Evolutionary conservation across 2,797 vertebrate genomes (phyloP).

Genomic region (Podargus strigoides): DNA sequence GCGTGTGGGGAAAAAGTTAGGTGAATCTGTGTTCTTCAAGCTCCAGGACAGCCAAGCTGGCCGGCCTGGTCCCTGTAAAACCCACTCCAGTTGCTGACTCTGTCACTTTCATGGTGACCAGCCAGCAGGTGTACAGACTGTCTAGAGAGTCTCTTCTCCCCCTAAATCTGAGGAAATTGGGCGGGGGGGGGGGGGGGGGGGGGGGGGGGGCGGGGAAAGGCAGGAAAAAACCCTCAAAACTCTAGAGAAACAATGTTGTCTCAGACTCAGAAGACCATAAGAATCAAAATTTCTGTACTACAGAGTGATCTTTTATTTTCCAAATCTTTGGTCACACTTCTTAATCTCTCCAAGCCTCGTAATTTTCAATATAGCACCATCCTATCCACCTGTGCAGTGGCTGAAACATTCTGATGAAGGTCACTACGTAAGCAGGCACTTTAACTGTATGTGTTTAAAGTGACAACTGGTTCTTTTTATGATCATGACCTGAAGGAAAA

Average conservation of each 20-base stretch:
- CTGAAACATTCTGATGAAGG: background rate
- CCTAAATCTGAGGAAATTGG: background rate
- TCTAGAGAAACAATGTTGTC: background rate
- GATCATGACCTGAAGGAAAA: background rate
- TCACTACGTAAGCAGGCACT: background rate
- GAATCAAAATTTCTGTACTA: background rate
- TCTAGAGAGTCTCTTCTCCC: background rate
- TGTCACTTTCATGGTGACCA: background rate
- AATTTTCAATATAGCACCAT: background rate
- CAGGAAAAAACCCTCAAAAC: background rate
- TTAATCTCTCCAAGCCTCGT: background rate
- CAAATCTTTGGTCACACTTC: background rate
- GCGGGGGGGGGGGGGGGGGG: accelerated
- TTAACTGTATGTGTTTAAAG: background rate
- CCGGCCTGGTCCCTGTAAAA: background rate
- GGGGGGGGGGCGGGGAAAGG: accelerated
- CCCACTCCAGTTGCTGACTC: background rate
- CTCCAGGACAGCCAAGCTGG: background rate
- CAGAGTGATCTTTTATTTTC: background rate
- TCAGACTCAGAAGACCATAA: background rate
- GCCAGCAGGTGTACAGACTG: background rate
- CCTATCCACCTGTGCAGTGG: background rate
- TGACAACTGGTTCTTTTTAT: background rate
- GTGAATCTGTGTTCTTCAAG: background rate
- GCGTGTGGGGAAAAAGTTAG: no score